A percentile compares a stretch with the other conserved stretches of the same genome.
Conservation (phyloP, 2,888 invertebrate genomes). For the Heteromurus nitidus region DNA sequence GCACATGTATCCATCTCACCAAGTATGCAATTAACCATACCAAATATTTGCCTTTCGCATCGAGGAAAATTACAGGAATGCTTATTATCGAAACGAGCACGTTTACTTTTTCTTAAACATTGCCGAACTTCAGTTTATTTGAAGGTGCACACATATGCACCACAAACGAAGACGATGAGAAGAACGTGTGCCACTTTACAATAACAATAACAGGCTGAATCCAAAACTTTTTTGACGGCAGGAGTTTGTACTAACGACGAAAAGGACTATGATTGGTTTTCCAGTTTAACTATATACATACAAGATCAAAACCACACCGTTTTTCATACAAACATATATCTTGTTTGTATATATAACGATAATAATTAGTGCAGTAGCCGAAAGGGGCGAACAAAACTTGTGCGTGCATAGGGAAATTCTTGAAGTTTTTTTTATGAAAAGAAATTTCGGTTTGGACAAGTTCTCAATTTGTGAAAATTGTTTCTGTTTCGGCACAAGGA, state of each 20-base stretch:
- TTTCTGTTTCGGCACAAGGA: neutral
- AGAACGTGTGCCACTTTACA: slow-evolving; percentile 10
- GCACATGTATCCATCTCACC: slow-evolving; percentile 37
- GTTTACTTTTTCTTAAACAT: neutral
- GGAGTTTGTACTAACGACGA: neutral
- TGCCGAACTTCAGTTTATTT: too few species aligned
- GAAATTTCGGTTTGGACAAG: slow-evolving; percentile 10
- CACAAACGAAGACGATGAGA: neutral
- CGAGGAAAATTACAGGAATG: slow-evolving; percentile 55
- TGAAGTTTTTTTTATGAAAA: neutral
- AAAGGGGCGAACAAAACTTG: neutral
- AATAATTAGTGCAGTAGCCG: neutral
- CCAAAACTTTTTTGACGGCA: too few species aligned
- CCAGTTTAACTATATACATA: neutral
- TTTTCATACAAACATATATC: neutral
- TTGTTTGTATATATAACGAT: neutral
- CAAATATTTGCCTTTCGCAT: slow-evolving; percentile 62
- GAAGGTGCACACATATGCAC: neutral
- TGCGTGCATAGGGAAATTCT: too few species aligned
- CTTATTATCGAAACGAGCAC: neutral
- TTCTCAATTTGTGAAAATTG: slow-evolving; percentile 20
- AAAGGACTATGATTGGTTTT: slow-evolving; percentile 3
- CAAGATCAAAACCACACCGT: neutral
- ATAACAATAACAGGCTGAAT: neutral
- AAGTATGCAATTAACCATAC: slow-evolving; percentile 57